These are phyloP conservation scores for Hydropsyche tenuis DNA, from an alignment of 1,140 invertebrate genomes.

Conservation along the genomic window DNA sequence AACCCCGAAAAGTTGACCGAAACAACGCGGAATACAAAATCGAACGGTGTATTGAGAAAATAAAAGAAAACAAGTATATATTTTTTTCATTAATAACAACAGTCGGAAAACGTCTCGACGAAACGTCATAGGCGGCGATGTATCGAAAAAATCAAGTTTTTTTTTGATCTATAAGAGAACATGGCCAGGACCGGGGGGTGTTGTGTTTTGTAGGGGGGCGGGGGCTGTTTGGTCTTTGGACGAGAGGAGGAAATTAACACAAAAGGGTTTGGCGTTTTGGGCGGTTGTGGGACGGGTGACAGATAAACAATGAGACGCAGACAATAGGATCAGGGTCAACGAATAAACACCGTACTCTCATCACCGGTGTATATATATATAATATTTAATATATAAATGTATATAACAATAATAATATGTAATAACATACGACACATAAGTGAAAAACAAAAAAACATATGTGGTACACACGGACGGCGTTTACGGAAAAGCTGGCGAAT, in stretches of 20 bases:
- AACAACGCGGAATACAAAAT: background rate
- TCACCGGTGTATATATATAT: conserved; percentile 43
- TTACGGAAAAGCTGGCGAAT: background rate
- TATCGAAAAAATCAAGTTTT: conserved; percentile 4
- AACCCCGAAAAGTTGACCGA: background rate
- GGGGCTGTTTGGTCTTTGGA: conserved; percentile 59
- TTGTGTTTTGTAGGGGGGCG: conserved; percentile 59
- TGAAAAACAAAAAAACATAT: background rate
- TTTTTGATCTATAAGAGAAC: conserved; percentile 15
- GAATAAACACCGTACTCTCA: conserved; percentile 56
- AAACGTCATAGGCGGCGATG: background rate
- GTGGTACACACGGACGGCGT: background rate
- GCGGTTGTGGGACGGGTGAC: conserved; percentile 58
- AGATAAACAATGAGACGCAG: conserved; percentile 67
- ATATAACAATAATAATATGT: too few species aligned
- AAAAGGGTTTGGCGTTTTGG: conserved; percentile 59
- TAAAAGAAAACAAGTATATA: too few species aligned
- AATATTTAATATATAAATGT: conserved; percentile 12
- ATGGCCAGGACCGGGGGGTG: conserved; percentile 48
- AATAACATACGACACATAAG: background rate
- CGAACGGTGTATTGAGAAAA: too few species aligned
- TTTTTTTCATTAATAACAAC: too few species aligned
- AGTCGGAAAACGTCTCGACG: too few species aligned
- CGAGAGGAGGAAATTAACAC: conserved; percentile 64
- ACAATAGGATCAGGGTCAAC: conserved; percentile 68